A percentile compares a stretch with the other conserved stretches of the same genome.
Conservation (phyloP, 2,113 vertebrate species). For the Aphyosemion australe region DNA sequence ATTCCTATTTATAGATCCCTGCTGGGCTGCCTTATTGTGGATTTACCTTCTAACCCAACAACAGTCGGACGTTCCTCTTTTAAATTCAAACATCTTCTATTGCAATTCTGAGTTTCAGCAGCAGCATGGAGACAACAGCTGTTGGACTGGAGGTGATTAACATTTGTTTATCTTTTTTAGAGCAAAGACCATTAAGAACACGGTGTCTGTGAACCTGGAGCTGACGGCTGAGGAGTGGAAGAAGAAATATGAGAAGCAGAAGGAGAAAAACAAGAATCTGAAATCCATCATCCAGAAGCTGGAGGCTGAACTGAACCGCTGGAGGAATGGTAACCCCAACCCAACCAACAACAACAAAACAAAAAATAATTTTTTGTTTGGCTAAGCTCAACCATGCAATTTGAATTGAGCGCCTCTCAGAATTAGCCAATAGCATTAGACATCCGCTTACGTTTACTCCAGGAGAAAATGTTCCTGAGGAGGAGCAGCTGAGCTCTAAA, state of each 20-base stretch:
- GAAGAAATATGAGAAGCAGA: constrained; percentile 95
- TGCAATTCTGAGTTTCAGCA: no score
- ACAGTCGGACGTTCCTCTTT: not conserved
- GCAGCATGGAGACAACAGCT: no score
- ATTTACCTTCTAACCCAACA: not conserved
- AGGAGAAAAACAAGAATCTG: constrained; percentile 89
- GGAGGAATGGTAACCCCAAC: constrained; percentile 85
- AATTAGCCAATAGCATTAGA: no score
- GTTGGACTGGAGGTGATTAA: no score
- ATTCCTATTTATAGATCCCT: constrained; percentile 9
- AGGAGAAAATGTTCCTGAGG: constrained; percentile 91
- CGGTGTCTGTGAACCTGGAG: constrained; percentile 92
- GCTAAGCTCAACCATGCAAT: no score
- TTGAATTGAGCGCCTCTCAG: no score
- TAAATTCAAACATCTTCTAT: no score
- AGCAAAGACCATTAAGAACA: constrained; percentile 97
- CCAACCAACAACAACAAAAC: no score
- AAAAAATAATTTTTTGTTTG: no score
- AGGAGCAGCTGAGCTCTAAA: constrained; percentile 87
- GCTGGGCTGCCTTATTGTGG: not conserved
- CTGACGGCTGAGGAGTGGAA: constrained; percentile 96
- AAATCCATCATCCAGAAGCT: constrained; percentile 87
- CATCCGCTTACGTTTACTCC: not conserved
- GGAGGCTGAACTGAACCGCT: constrained; percentile 88
- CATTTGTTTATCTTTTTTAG: constrained; percentile 59